phyloP scores from a whole-genome alignment of 2,797 vertebrate species.

The Gymnoscopelus braueri region DNA sequence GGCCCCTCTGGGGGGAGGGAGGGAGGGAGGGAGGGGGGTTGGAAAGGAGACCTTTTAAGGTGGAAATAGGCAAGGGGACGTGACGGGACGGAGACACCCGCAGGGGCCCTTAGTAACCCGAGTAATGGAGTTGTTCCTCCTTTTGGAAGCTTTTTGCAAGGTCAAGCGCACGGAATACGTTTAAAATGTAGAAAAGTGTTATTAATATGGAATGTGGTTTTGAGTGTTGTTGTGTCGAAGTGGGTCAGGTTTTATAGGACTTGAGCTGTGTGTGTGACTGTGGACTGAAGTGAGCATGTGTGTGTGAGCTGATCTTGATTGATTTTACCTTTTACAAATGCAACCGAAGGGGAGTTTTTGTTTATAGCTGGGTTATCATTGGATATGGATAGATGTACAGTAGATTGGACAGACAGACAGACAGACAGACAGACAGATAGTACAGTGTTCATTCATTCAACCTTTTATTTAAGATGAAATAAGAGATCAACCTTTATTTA shows the following conservation, averaged over 20 bases:
- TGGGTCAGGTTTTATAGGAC: conserved; percentile 44
- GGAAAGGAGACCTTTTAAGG: conserved; percentile 18
- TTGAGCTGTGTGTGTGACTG: neutral
- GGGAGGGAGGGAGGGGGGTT: conserved; percentile 45
- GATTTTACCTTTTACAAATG: conserved; percentile 37
- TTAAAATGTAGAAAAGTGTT: conserved; percentile 26
- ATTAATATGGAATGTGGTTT: conserved; percentile 38
- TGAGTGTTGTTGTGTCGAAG: conserved; percentile 27
- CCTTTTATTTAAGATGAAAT: too few species aligned
- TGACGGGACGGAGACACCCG: too few species aligned
- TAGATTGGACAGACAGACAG: too few species aligned
- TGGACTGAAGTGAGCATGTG: conserved; percentile 28
- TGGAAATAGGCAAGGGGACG: too few species aligned
- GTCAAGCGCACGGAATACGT: conserved; percentile 58
- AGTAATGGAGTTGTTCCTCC: conserved; percentile 51
- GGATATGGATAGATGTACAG: neutral
- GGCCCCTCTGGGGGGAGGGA: too few species aligned
- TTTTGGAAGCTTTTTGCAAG: conserved; percentile 53
- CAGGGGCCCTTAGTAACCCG: too few species aligned
- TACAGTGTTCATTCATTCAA: too few species aligned
- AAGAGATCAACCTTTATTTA: too few species aligned
- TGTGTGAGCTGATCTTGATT: conserved; percentile 34
- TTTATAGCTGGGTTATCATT: conserved; percentile 14
- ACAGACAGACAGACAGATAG: too few species aligned
- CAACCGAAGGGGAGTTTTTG: conserved; percentile 2